phyloP scores from a whole-genome alignment of 2,113 vertebrate species.

The Leptodactylus fuscus region DNA sequence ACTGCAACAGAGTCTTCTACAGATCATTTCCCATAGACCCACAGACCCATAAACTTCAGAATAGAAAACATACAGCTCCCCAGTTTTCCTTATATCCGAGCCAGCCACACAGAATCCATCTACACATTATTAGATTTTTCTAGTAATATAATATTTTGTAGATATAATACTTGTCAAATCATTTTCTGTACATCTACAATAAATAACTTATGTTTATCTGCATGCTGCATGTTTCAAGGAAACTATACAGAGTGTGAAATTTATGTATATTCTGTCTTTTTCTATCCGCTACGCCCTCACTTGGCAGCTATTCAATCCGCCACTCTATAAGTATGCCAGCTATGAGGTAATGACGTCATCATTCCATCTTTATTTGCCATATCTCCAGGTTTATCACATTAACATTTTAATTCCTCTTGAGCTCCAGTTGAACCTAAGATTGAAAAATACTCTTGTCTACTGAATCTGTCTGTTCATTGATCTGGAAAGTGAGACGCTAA shows the following conservation, averaged over 20 bases:
- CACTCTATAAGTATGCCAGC: conserved; percentile 97
- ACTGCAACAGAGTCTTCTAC: too few relatives aligned
- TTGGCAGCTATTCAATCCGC: conserved; percentile 90
- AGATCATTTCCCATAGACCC: too few relatives aligned
- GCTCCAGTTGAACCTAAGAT: neutral
- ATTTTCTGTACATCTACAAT: neutral
- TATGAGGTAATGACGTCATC: conserved; percentile 86
- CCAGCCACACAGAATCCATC: too few relatives aligned
- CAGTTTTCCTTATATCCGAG: too few relatives aligned
- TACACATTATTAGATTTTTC: too few relatives aligned
- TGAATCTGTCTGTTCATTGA: neutral
- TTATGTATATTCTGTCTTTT: conserved; percentile 59
- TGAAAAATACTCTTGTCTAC: neutral
- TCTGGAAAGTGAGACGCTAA: neutral
- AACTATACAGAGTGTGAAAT: neutral
- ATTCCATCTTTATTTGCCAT: neutral
- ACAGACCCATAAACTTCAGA: too few relatives aligned
- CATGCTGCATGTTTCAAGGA: neutral
- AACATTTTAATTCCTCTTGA: neutral
- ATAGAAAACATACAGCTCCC: too few relatives aligned
- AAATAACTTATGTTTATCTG: neutral
- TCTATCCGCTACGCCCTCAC: conserved; percentile 71
- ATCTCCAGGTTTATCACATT: neutral
- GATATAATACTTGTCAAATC: neutral
- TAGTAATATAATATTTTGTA: neutral